Base-by-base conservation (phyloP, 2,888 invertebrate genomes). In the Andrena bucephala region DNA sequence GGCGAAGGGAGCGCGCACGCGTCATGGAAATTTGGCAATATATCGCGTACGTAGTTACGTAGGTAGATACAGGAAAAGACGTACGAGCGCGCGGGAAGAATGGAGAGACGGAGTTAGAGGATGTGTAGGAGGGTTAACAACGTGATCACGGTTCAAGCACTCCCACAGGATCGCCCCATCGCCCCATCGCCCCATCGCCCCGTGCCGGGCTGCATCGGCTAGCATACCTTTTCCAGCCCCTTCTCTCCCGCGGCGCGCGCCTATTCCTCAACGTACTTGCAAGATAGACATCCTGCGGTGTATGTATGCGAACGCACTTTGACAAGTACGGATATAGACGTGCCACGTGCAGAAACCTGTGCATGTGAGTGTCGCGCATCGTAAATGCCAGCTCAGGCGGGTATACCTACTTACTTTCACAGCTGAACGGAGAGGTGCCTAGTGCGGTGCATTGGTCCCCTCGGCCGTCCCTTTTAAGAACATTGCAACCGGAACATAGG, bases 101-200 rank as follows among this genome's bases (percentile, higher is more conserved):
- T 33, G 59, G 16, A 24, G 24, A 36, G 66, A 42, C 27, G 59
- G 27, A 50, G 62, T 69, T 70, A 63, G 65, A 75, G 84, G 77
- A 42, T 29, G 77, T 80, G 72, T 81, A 75, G 83, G 76, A 86
- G 86, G 85, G 89, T 90, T 91, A 91, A 91, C 91, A 91, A 90
- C 89, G 90, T 88, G 91, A 91, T 91, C 91, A 88, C 86, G 87
- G 89, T 90, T 90, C 90, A 87, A 91, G 90, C 85, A 89, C 90
- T 89, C 91, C 91, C 90, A 66, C 82, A 90, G 91, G 91, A 91
- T 90, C 90, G 85, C 84, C 87, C 42, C 36, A 42, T 10, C 42
- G 42, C n/a, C n/a, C n/a, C n/a, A n/a, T n/a, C n/a, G n/a, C n/a
- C n/a, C n/a, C n/a, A 91, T 90, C 90, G 85, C 42, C 4, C 42